Conservation (phyloP, 2,113 vertebrate genomes). For the Antigone vipio region DNA sequence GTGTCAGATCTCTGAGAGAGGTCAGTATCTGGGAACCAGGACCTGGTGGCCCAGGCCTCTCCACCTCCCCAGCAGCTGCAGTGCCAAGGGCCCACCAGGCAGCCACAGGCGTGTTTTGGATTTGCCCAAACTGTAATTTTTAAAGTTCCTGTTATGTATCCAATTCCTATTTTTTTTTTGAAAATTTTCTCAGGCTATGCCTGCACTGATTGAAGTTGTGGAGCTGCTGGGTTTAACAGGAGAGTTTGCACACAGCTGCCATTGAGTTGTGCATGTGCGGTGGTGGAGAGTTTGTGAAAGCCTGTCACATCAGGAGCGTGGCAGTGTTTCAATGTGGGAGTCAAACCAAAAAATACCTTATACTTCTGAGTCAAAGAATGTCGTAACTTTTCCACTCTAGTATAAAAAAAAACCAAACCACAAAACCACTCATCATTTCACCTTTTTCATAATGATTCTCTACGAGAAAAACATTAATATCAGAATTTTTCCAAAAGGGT, state of each 20-base stretch:
- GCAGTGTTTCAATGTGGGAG: not conserved
- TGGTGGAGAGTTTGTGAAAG: not conserved
- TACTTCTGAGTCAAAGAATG: not conserved
- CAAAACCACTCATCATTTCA: not conserved
- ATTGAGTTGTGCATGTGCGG: not conserved
- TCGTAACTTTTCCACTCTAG: not conserved
- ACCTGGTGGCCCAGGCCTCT: accelerated
- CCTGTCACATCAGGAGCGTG: not conserved
- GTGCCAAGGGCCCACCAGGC: not conserved
- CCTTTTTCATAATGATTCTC: not conserved
- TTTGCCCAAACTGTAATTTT: not conserved
- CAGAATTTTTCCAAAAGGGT: not conserved
- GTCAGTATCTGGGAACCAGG: not conserved
- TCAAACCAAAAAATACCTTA: not conserved
- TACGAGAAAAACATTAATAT: not conserved
- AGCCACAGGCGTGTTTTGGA: not conserved
- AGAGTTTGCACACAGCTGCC: not conserved
- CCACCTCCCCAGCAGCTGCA: not conserved
- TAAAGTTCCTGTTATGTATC: not conserved
- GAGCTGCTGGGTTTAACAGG: not conserved
- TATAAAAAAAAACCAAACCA: not conserved
- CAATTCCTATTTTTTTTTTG: not conserved
- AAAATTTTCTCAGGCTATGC: not conserved
- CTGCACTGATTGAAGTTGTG: not conserved
- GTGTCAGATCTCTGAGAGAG: not conserved